Evolutionary conservation across 2,113 vertebrate genomes (phyloP), one percentile per base, ranked within the genome.

Genomic region (Dendropsophus ebraccatus): DNA sequence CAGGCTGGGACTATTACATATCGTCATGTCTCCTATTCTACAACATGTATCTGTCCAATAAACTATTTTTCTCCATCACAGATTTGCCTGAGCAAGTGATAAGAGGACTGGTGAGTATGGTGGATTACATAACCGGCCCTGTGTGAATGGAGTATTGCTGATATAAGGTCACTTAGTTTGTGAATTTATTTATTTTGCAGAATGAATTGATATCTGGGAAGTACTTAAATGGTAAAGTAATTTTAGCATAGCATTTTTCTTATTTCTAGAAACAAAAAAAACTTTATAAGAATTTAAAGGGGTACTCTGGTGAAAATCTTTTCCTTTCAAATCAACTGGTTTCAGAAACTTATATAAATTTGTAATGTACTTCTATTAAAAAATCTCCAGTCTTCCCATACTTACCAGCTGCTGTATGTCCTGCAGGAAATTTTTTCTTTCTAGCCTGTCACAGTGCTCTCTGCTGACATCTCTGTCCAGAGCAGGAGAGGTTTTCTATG

Each of bases 211-310:
- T 95, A 88, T 87, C 91, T 77, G 93, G 94, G 82, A 93, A 91
- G 89, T 96, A 96, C 35, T 91, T 96, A 86, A 91, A 93, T 90
- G 95, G 95, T 96, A 95, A 95, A 13, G 21, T 60, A 0, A 45
- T 80, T 60, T 32, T 60, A 13, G 28, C 21, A 49, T n/a, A 4
- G 5, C 7, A 35, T 32, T 32, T 32, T 32, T 67, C 30, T 67
- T 2, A 65, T 16, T 65, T 65, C 2, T 28, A 35, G 8, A 8
- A 35, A 35, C n/a, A 17, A 69, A 19, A 17, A 35, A 35, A 16
- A 35, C 65, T 35, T 35, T 69, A 8, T 69, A 13, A 8, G 16
- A 69, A 1, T 69, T 67, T 41, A 41, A 41, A n/a, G n/a, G n/a
- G n/a, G n/a, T n/a, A n/a, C n/a, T n/a, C n/a, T n/a, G n/a, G n/a